Percentiles rank a stretch among this genome's conserved stretches.
phyloP scores from a whole-genome alignment of 2,113 vertebrate species.

The Eulacestoma nigropectus region DNA sequence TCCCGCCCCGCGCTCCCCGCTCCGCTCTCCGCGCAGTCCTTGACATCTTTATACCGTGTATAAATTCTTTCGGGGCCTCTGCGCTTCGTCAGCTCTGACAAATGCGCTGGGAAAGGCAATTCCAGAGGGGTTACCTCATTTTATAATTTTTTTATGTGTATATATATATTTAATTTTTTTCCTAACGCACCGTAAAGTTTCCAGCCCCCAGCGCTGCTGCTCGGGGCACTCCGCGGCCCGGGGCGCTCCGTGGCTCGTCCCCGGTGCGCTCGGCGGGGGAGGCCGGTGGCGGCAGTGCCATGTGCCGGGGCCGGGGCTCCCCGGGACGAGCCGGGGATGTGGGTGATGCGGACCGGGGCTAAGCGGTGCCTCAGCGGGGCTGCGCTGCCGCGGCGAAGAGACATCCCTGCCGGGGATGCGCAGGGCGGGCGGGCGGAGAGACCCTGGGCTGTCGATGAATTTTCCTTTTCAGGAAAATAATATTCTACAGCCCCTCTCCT shows the following conservation, averaged over 20 bases:
- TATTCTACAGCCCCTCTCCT: background rate
- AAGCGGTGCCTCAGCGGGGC: background rate
- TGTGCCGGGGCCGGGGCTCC: background rate
- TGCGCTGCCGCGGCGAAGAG: background rate
- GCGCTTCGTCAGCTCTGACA: slow-evolving; percentile 72
- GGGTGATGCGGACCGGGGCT: background rate
- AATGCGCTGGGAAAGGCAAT: slow-evolving; percentile 61
- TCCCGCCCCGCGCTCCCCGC: background rate
- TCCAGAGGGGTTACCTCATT: slow-evolving; percentile 65
- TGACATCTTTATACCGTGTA: slow-evolving; percentile 64
- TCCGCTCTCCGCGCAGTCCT: slow-evolving; percentile 8
- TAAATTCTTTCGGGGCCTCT: slow-evolving; percentile 67
- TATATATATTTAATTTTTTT: background rate
- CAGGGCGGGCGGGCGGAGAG: background rate
- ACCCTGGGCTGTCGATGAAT: background rate
- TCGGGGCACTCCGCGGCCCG: background rate
- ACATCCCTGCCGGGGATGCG: too few relatives aligned
- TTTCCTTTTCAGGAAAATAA: background rate
- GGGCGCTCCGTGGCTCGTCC: background rate
- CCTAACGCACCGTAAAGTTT: background rate
- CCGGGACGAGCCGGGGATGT: background rate
- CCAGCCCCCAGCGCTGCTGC: background rate
- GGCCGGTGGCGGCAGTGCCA: background rate
- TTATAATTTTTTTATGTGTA: background rate
- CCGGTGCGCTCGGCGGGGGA: background rate